Conservation (phyloP, 2,113 vertebrate species). For the Cariama cristata region DNA sequence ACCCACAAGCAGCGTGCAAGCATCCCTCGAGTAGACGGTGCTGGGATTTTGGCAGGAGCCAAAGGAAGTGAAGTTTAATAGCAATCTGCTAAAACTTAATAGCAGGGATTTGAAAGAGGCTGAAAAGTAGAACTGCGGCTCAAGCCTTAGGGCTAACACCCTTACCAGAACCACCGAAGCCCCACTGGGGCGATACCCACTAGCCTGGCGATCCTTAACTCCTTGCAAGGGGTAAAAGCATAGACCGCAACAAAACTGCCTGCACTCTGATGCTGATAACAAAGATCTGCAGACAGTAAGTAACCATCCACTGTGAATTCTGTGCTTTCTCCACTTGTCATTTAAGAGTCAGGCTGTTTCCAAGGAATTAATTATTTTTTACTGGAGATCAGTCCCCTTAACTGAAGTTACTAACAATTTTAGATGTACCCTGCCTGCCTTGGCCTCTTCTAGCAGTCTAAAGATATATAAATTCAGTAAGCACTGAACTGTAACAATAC, state of each 20-base stretch:
- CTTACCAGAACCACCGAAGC: background rate
- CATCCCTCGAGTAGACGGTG: background rate
- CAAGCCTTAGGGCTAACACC: background rate
- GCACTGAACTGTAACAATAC: background rate
- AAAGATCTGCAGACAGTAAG: background rate
- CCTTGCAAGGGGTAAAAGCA: background rate
- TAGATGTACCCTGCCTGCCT: background rate
- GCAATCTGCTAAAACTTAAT: background rate
- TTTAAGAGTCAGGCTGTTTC: background rate
- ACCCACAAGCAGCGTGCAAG: background rate
- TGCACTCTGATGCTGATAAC: accelerated
- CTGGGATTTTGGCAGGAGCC: background rate
- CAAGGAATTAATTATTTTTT: background rate
- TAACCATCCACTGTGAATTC: background rate
- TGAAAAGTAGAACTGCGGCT: background rate
- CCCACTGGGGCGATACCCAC: background rate
- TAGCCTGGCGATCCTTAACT: background rate
- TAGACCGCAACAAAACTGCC: background rate
- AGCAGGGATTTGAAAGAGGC: background rate
- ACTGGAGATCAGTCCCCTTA: background rate
- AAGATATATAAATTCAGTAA: background rate
- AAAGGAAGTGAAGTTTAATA: background rate
- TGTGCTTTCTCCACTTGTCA: background rate
- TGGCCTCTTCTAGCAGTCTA: background rate
- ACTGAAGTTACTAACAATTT: background rate